A percentile compares a stretch with the other conserved stretches of the same genome.
Evolutionary conservation across 2,888 invertebrate genomes (phyloP).

Genomic region (Drosophila cognata): DNA sequence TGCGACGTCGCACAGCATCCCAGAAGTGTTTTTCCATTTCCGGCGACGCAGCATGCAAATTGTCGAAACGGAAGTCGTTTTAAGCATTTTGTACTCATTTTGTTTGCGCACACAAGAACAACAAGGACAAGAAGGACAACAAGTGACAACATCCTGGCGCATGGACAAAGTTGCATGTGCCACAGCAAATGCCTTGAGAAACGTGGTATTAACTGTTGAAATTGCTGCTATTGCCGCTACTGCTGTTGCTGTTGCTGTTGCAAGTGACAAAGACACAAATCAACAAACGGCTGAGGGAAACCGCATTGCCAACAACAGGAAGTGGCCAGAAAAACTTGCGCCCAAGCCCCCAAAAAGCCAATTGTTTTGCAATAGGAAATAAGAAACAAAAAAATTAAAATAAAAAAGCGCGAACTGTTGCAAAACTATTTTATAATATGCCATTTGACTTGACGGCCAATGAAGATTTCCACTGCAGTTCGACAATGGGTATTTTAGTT

Average conservation of each 20-base stretch:
- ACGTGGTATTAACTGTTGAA: slow-evolving; percentile 65
- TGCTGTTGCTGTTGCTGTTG: slow-evolving; percentile 30
- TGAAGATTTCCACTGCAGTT: slow-evolving; percentile 32
- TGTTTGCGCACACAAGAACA: slow-evolving; percentile 63
- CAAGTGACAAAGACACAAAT: slow-evolving; percentile 60
- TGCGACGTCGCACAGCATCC: slow-evolving; percentile 26
- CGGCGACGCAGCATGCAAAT: slow-evolving; percentile 77
- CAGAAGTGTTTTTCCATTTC: slow-evolving; percentile 77
- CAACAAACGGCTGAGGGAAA: slow-evolving; percentile 65
- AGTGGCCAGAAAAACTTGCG: slow-evolving; percentile 59
- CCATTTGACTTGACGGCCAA: slow-evolving; percentile 57
- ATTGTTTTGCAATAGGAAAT: slow-evolving; percentile 63
- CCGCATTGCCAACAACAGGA: slow-evolving; percentile 59
- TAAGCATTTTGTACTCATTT: slow-evolving; percentile 81
- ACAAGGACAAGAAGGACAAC: slow-evolving; percentile 10
- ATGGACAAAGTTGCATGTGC: slow-evolving; percentile 75
- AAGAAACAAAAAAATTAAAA: slow-evolving; percentile 1
- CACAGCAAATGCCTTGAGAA: slow-evolving; percentile 70
- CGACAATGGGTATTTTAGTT: not conserved
- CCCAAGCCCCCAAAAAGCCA: slow-evolving; percentile 61
- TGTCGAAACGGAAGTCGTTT: slow-evolving; percentile 75
- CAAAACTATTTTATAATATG: slow-evolving; percentile 50
- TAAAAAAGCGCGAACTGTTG: not conserved
- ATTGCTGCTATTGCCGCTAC: slow-evolving; percentile 32
- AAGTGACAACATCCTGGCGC: slow-evolving; percentile 79